Conservation (phyloP, 1,140 invertebrate species). For the Formica exsecta region DNA sequence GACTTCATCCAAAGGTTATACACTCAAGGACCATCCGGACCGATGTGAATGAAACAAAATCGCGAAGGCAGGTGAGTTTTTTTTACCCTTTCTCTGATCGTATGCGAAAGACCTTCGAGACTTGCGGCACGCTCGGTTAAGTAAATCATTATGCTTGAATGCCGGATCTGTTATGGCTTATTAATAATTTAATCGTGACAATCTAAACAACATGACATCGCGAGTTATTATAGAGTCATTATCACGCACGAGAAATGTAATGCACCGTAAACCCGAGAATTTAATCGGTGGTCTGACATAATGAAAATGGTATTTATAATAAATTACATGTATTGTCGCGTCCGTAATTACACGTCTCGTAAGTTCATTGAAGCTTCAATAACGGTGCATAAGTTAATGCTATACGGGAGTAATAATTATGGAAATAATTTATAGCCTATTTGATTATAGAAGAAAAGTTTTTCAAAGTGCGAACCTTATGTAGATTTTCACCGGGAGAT, state of each 20-base stretch:
- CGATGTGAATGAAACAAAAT: slow-evolving; percentile 59
- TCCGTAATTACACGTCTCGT: slow-evolving; percentile 30
- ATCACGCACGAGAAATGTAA: background rate
- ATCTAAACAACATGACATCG: background rate
- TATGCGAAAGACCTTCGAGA: slow-evolving; percentile 34
- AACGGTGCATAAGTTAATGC: background rate
- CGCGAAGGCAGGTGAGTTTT: slow-evolving; percentile 39
- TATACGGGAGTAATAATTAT: slow-evolving; percentile 29
- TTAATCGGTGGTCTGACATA: background rate
- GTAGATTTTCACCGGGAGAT: slow-evolving; percentile 6
- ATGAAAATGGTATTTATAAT: slow-evolving; percentile 6
- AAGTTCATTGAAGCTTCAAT: slow-evolving; percentile 4
- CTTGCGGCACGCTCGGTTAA: background rate
- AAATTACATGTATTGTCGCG: background rate
- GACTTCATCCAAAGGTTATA: slow-evolving; percentile 74
- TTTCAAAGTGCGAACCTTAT: slow-evolving; percentile 44
- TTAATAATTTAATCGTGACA: slow-evolving; percentile 27
- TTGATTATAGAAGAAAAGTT: background rate
- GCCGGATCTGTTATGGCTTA: slow-evolving; percentile 34
- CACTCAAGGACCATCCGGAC: slow-evolving; percentile 67
- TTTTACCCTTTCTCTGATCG: slow-evolving; percentile 24
- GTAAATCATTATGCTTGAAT: slow-evolving; percentile 42
- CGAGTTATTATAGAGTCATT: slow-evolving; percentile 17
- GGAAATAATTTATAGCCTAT: background rate
- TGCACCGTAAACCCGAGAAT: background rate